These are phyloP conservation scores for Aphaenogaster floridana DNA, from an alignment of 1,140 invertebrate genomes.

Conservation along the genomic window DNA sequence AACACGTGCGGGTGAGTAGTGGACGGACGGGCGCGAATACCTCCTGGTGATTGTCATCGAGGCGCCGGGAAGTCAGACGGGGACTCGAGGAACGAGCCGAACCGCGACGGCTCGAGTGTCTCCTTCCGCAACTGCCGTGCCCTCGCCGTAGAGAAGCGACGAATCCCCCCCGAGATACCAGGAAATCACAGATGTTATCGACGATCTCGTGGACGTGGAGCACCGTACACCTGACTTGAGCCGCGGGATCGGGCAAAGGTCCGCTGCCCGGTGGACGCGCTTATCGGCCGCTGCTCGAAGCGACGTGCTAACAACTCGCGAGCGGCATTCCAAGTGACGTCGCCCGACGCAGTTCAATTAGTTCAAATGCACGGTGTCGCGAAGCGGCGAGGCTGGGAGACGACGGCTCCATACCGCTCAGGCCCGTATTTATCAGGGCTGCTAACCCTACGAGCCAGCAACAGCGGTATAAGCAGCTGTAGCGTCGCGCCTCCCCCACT, in stretches of 20 bases:
- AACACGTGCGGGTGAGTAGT: neutral
- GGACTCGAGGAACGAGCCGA: neutral
- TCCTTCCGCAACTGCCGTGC: neutral
- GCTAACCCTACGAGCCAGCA: slow-evolving; percentile 25
- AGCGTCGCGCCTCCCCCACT: neutral
- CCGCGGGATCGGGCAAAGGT: neutral
- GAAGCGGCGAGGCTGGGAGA: neutral
- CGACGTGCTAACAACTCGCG: neutral
- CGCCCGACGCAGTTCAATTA: neutral
- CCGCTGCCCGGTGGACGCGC: neutral
- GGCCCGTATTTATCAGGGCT: slow-evolving; percentile 34
- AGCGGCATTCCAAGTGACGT: neutral
- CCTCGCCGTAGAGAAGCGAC: neutral
- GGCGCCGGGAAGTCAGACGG: neutral
- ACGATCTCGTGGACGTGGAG: neutral
- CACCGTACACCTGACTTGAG: neutral
- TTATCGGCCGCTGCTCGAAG: neutral
- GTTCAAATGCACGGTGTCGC: neutral
- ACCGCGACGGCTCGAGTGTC: no score
- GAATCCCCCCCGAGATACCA: neutral
- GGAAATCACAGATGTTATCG: neutral
- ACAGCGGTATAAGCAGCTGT: neutral
- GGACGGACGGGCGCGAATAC: neutral
- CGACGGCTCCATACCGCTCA: neutral
- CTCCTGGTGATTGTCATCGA: neutral